Conservation (phyloP, 2,888 invertebrate genomes). For the Pharmacophagus antenor region DNA sequence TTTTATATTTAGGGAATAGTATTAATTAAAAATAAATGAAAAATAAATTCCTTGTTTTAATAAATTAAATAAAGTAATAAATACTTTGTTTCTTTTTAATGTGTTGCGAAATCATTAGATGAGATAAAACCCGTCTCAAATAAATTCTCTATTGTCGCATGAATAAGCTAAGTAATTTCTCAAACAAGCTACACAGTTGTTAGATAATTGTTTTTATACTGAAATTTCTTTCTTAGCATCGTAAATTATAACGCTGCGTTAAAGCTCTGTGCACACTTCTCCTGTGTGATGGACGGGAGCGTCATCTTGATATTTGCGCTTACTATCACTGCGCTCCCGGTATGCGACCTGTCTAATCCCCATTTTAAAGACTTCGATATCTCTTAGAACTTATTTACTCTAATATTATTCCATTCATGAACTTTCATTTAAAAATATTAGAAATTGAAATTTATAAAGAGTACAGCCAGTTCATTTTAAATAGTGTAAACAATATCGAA, state of each 20-base stretch:
- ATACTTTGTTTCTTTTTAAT: too few species aligned
- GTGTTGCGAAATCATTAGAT: too few species aligned
- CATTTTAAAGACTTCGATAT: conserved; percentile 47
- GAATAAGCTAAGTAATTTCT: background rate
- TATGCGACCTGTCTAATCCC: conserved; percentile 66
- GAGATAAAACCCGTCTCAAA: too few species aligned
- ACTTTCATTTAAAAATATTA: too few species aligned
- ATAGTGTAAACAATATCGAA: too few species aligned
- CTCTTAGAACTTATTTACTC: conserved; percentile 45
- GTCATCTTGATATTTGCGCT: conserved; percentile 67
- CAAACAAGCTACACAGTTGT: background rate
- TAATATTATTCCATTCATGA: too few species aligned
- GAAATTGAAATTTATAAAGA: too few species aligned
- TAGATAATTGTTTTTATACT: background rate
- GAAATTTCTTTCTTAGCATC: conserved; percentile 27
- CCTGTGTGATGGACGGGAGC: conserved; percentile 54
- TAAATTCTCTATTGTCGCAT: background rate
- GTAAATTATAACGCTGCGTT: conserved; percentile 30
- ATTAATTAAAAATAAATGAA: too few species aligned
- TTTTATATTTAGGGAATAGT: too few species aligned
- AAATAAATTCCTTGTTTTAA: too few species aligned
- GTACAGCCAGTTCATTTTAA: too few species aligned
- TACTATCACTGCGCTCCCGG: conserved; percentile 66
- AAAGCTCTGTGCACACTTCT: conserved; percentile 33
- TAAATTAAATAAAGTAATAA: too few species aligned